These are phyloP conservation scores for Cenopis cana DNA, from an alignment of 2,888 invertebrate genomes.

Conservation along the genomic window DNA sequence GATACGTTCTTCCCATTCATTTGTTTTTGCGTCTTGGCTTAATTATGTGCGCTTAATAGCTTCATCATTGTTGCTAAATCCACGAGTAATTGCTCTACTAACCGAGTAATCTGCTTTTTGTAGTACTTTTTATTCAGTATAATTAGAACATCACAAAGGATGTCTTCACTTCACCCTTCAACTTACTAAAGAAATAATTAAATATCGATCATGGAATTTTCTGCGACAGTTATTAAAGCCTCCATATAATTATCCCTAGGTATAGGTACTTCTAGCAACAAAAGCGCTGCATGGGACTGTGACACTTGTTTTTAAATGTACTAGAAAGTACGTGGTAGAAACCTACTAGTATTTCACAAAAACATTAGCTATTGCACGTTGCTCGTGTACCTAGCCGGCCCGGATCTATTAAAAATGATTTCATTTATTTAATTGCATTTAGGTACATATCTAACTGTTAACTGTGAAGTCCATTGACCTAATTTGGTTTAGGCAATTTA, in stretches of 20 bases:
- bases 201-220: no score
- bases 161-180: no score
- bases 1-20: not conserved
- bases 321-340: no score
- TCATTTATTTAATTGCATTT: conserved; percentile 2
- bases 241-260: no score
- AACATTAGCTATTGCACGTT: not conserved
- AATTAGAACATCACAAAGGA: not conserved
- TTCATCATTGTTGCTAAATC: conserved; percentile 18
- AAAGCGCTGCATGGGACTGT: no score
- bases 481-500: conserved; percentile 12
- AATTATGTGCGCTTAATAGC: not conserved
- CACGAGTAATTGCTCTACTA: not conserved
- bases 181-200: no score
- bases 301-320: no score
- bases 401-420: not conserved
- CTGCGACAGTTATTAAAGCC: no score
- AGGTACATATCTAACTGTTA: not conserved
- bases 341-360: not conserved
- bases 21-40: conserved; percentile 9
- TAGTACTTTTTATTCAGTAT: conserved; percentile 1
- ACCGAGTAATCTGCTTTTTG: conserved; percentile 18
- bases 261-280: no score
- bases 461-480: conserved; percentile 1
- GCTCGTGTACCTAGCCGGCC: not conserved